Conservation (phyloP, 2,888 invertebrate species). For the Pyralis farinalis region DNA sequence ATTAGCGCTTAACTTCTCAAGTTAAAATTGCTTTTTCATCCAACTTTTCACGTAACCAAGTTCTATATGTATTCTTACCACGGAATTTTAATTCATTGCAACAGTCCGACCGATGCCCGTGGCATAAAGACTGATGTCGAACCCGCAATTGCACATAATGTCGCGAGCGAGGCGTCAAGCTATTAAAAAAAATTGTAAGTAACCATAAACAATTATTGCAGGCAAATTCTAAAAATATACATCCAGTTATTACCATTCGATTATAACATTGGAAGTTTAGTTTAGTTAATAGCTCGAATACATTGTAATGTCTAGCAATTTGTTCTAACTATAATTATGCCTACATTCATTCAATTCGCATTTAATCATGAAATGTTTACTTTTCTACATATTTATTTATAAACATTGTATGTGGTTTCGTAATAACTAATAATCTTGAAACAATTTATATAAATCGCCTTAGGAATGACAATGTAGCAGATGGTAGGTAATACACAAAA, state of each 20-base stretch:
- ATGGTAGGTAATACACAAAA: conserved; percentile 23
- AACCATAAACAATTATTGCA: not conserved
- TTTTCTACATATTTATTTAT: conserved; percentile 23
- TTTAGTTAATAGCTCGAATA: conserved; percentile 31
- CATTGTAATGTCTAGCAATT: conserved; percentile 29
- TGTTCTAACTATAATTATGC: conserved; percentile 21
- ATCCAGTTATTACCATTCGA: not conserved
- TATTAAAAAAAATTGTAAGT: conserved; percentile 16
- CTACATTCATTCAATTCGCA: conserved; percentile 26
- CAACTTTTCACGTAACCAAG: not conserved
- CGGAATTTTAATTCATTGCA: not conserved
- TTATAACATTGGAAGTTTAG: conserved; percentile 15
- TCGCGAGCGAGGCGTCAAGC: conserved; percentile 51
- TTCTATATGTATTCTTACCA: not conserved
- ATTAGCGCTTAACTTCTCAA: no score
- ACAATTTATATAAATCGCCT: conserved; percentile 21
- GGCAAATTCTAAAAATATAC: conserved; percentile 13
- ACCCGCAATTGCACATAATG: conserved; percentile 27
- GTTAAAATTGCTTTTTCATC: not conserved
- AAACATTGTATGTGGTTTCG: conserved; percentile 35
- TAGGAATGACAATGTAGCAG: conserved; percentile 27
- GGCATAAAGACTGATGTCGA: not conserved
- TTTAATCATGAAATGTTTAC: conserved; percentile 37
- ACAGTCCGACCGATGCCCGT: not conserved
- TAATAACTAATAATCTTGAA: conserved; percentile 13